These are phyloP conservation scores for Glossosoma conforme DNA, from an alignment of 1,140 invertebrate genomes.

Conservation along the genomic window DNA sequence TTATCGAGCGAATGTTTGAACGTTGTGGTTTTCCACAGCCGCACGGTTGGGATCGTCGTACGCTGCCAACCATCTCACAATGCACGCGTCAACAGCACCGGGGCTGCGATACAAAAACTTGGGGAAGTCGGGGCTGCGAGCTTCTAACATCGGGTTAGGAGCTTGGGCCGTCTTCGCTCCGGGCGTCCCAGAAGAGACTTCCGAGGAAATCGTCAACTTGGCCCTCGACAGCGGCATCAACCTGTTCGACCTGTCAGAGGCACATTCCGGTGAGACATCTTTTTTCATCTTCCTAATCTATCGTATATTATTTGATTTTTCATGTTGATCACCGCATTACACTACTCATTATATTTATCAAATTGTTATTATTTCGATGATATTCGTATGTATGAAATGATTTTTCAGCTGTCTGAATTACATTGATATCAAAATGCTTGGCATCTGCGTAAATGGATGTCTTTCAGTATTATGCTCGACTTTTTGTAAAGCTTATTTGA, in stretches of 20 bases:
- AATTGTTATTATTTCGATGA: too few relatives aligned
- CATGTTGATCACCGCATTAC: too few relatives aligned
- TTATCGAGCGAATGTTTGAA: too few relatives aligned
- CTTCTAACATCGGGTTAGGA: conserved; percentile 87
- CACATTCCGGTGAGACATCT: conserved; percentile 76
- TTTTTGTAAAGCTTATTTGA: too few relatives aligned
- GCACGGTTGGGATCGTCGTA: conserved; percentile 44
- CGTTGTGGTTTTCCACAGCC: conserved; percentile 33
- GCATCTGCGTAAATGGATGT: too few relatives aligned
- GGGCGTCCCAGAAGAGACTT: conserved; percentile 74
- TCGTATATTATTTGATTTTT: too few relatives aligned
- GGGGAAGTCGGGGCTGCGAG: conserved; percentile 86
- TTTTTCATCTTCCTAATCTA: too few relatives aligned
- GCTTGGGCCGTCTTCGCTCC: conserved; percentile 86
- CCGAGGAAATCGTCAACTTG: conserved; percentile 87
- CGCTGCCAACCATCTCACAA: conserved; percentile 44
- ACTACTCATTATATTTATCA: too few relatives aligned
- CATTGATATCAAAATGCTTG: too few relatives aligned
- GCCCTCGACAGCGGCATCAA: conserved; percentile 96
- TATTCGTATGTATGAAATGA: too few relatives aligned
- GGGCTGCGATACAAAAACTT: conserved; percentile 85
- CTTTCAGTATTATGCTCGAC: too few relatives aligned
- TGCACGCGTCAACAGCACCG: conserved; percentile 58
- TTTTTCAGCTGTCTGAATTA: too few relatives aligned
- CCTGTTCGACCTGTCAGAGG: conserved; percentile 92